These are phyloP conservation scores for Cephus cinctus DNA, from an alignment of 1,140 invertebrate genomes.

Conservation along the genomic window DNA sequence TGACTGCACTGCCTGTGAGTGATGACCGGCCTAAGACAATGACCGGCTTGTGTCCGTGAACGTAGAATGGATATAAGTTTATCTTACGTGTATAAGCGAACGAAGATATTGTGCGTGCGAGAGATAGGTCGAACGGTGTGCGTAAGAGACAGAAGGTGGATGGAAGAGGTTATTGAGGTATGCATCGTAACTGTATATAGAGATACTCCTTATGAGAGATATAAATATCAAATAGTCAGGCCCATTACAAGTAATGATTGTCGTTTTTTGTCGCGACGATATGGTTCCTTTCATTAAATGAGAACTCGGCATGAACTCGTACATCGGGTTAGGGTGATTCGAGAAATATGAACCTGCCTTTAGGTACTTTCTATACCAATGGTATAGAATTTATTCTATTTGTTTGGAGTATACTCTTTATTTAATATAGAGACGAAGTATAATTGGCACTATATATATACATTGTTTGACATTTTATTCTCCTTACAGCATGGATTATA, in stretches of 20 bases:
- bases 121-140: constrained; percentile 22
- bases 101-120: constrained; percentile 19
- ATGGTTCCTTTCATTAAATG: too few relatives aligned
- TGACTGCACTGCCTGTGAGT: constrained; percentile 38
- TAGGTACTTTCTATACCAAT: too few relatives aligned
- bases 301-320: too few relatives aligned
- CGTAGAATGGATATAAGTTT: constrained; percentile 11
- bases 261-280: constrained; percentile 32
- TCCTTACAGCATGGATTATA: too few relatives aligned
- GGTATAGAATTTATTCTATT: too few relatives aligned
- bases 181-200: constrained; percentile 5
- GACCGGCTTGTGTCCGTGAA: constrained; percentile 29
- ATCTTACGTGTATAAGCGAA: too few relatives aligned
- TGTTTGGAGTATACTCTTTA: too few relatives aligned
- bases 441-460: too few relatives aligned
- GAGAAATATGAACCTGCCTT: too few relatives aligned
- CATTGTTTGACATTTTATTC: too few relatives aligned
- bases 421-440: too few relatives aligned
- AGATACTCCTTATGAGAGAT: constrained; percentile 28
- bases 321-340: too few relatives aligned
- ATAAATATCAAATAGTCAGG: constrained; percentile 36
- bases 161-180: constrained; percentile 29
- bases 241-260: constrained; percentile 27
- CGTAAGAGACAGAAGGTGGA: constrained; percentile 31
- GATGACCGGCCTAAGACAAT: constrained; percentile 48